Evolutionary conservation across 2,888 invertebrate genomes (phyloP), one percentile per base, ranked within the genome.

Genomic region (Luperina testacea): DNA sequence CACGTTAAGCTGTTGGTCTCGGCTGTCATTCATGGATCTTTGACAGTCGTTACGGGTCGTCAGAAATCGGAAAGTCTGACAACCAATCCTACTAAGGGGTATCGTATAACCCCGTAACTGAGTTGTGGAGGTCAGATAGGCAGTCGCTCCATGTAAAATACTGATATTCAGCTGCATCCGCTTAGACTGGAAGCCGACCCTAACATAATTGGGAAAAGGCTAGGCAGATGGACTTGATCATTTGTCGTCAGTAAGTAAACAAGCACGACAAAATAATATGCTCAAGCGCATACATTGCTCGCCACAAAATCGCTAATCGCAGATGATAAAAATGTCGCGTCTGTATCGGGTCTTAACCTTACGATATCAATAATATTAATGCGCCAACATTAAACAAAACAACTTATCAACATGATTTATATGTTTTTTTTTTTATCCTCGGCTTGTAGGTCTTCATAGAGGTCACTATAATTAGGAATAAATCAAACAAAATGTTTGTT

Each of bases 381-480:
- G 75, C 48, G 83, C 63, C 51, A 45, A 83, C 70, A 71, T 83
- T 78, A 65, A 68, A 48, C 59, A 83, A 82, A 78, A 83, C 77
- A 79, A 65, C n/a, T 59, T 87, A 84, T 85, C 76, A 11, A 48
- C 38, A 77, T 75, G 73, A 87, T 73, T 74, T 79, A 72, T 84
- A 67, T 77, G 57, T 75, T 61, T 67, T 79, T 32, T 32, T 67
- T 79, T 77, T 84, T 85, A 24, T 53, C 32, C 38, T 68, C 61
- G n/a, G 59, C 69, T 79, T 73, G 84, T 76, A 72, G 85, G 87
- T 87, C 85, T 57, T 38, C 42, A 38, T 8, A 76, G 72, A 87
- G 87, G 89, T 87, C 87, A 73, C 53, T 71, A 38, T 71, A 87
- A 87, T 89, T 87, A 82, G 75, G 64, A 77, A 89, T 71, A 72